Evolutionary conservation across 1,140 invertebrate species (phyloP).

Genomic region (Lasioglossum albipes): DNA sequence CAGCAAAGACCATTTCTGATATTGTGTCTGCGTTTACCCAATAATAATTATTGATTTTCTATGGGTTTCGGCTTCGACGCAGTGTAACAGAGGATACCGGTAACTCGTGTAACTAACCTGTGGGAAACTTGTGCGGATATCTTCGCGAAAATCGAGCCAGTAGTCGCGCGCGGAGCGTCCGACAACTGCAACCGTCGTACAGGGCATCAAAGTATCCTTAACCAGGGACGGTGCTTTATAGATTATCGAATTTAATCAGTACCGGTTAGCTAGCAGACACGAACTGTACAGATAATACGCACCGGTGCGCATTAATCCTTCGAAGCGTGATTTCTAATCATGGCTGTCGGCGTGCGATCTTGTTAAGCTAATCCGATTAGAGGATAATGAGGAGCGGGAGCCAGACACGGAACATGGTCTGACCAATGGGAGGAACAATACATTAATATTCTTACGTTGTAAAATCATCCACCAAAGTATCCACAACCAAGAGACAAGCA

Average conservation of each 20-base stretch:
- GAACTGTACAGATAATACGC: conserved; percentile 6
- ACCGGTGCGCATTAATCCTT: conserved; percentile 4
- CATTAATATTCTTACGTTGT: neutral
- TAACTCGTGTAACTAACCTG: neutral
- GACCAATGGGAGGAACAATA: neutral
- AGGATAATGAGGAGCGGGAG: neutral
- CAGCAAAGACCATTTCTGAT: too few relatives aligned
- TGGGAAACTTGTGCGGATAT: neutral
- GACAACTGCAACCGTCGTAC: neutral
- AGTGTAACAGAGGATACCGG: too few relatives aligned
- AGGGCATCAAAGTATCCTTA: neutral
- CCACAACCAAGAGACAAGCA: neutral
- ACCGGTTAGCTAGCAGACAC: neutral
- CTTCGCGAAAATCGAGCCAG: neutral
- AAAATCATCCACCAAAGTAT: neutral
- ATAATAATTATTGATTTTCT: too few relatives aligned
- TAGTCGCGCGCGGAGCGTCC: neutral
- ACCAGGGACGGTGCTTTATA: neutral
- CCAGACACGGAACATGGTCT: neutral
- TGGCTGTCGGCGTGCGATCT: conserved; percentile 1
- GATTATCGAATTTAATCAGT: conserved; percentile 5
- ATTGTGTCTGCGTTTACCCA: too few relatives aligned
- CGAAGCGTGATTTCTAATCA: conserved; percentile 21
- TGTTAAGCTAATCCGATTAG: conserved; percentile 17
- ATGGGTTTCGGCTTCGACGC: too few relatives aligned